Conservation (phyloP, 2,888 invertebrate species). For the Acheta domesticus region DNA sequence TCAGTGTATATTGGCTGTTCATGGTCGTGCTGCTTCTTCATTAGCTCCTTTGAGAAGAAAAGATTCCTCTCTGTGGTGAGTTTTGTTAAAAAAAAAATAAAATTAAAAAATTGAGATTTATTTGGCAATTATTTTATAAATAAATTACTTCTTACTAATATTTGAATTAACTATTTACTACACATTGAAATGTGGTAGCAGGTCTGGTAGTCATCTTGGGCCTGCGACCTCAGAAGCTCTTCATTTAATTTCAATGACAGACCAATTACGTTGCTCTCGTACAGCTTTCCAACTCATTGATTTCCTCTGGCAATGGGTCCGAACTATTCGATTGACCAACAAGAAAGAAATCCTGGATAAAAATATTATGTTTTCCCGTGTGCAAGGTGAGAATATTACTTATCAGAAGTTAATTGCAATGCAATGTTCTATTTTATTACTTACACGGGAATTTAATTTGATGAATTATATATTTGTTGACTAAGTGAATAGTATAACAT, state of each 20-base stretch:
- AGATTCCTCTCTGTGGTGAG: no score
- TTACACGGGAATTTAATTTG: no score
- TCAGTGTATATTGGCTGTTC: not conserved
- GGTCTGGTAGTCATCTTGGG: not conserved
- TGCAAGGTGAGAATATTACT: not conserved
- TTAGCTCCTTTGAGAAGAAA: not conserved
- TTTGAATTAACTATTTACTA: no score
- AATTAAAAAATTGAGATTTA: no score
- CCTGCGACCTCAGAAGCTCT: not conserved
- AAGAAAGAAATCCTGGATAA: not conserved
- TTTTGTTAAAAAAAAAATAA: no score
- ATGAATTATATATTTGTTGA: no score
- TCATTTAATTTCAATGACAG: not conserved
- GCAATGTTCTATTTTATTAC: not conserved
- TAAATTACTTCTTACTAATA: no score
- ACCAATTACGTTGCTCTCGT: not conserved
- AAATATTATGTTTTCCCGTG: not conserved
- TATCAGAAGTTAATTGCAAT: slow-evolving; percentile 11
- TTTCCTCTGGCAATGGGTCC: not conserved
- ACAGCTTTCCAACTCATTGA: not conserved
- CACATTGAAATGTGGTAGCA: not conserved
- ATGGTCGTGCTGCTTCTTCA: not conserved
- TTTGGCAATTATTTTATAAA: no score
- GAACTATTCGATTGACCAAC: not conserved
- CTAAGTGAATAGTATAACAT: no score